These are phyloP conservation scores for Acinonyx jubatus DNA, from an alignment of 2,113 vertebrate genomes.

Conservation along the genomic window DNA sequence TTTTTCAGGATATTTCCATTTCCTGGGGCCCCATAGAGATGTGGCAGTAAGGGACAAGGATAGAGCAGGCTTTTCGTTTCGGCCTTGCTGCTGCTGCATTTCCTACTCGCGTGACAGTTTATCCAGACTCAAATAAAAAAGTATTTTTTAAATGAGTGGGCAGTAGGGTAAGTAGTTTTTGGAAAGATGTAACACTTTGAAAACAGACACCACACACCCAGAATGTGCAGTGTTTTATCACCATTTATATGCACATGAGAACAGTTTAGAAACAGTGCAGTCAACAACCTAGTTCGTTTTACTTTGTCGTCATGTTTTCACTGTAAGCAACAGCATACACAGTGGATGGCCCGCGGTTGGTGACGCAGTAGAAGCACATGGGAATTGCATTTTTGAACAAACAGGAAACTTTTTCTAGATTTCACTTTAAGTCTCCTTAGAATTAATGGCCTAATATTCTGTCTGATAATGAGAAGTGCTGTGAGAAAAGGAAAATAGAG, in stretches of 20 bases:
- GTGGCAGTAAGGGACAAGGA: background rate
- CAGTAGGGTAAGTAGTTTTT: background rate
- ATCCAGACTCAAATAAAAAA: background rate
- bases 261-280: fast-evolving
- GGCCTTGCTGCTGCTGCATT: background rate
- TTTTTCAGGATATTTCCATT: background rate
- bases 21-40: background rate
- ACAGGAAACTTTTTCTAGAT: background rate
- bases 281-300: background rate
- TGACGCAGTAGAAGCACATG: background rate
- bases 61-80: background rate
- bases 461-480: background rate
- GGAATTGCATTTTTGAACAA: conserved; percentile 1
- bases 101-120: background rate
- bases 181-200: background rate
- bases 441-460: background rate
- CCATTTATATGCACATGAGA: background rate
- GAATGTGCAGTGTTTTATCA: background rate
- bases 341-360: background rate
- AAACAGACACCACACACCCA: background rate
- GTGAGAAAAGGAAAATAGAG: background rate
- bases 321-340: background rate
- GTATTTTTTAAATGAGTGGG: background rate
- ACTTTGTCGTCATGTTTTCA: background rate
- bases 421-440: conserved; percentile 10